Conservation (phyloP, 2,113 vertebrate species). For the Gallinago media region DNA sequence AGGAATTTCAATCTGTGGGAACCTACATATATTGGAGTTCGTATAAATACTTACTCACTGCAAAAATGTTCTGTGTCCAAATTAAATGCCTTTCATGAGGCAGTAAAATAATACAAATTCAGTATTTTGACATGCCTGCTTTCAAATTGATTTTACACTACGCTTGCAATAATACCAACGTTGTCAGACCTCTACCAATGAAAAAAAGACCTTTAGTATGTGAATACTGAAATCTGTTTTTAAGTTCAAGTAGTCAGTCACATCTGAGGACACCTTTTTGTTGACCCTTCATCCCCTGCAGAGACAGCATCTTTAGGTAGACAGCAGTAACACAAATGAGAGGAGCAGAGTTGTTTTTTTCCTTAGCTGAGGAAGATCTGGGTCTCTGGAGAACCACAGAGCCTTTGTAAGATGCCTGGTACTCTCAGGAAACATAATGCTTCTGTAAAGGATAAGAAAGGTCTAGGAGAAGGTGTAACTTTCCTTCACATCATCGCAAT, state of each 20-base stretch:
- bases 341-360: background rate
- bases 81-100: background rate
- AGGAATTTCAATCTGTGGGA: background rate
- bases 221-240: background rate
- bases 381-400: background rate
- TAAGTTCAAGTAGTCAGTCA: background rate
- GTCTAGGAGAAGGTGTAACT: fast-evolving
- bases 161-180: background rate
- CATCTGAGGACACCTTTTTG: background rate
- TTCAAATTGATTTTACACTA: background rate
- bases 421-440: fast-evolving
- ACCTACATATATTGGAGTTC: background rate
- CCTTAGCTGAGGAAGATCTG: background rate
- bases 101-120: background rate
- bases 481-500: fast-evolving
- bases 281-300: fast-evolving
- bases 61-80: background rate
- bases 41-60: background rate
- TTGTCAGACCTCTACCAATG: background rate
- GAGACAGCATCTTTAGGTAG: background rate
- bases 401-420: background rate
- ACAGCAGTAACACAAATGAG: background rate
- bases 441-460: background rate
- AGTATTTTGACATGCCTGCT: background rate
- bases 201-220: background rate